A percentile compares a stretch with the other conserved stretches of the same genome.
Evolutionary conservation across 2,888 invertebrate species (phyloP).

Genomic region (Dasypolia templi): DNA sequence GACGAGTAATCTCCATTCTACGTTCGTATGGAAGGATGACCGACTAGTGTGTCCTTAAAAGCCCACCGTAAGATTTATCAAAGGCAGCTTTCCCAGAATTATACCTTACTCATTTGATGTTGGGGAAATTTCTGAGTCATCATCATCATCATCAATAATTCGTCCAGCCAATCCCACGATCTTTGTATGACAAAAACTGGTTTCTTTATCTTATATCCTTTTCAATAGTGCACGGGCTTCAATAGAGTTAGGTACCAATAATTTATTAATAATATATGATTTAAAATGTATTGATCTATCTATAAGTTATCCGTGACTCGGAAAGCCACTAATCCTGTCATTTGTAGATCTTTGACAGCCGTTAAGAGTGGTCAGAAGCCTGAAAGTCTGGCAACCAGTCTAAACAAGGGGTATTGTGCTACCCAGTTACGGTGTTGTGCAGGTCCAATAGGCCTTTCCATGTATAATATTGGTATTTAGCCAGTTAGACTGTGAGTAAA

Average conservation of each 20-base stretch:
- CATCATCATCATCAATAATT: slow-evolving; percentile 12
- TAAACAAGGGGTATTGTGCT: too few relatives aligned
- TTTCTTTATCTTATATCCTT: background rate
- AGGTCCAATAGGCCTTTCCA: background rate
- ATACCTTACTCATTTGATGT: slow-evolving; percentile 33
- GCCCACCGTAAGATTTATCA: slow-evolving; percentile 1
- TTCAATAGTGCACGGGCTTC: background rate
- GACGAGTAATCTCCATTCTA: too few relatives aligned
- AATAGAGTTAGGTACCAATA: background rate
- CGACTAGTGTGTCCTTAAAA: too few relatives aligned
- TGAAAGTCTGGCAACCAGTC: background rate
- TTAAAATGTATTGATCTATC: background rate
- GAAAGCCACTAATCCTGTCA: background rate
- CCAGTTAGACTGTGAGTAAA: background rate
- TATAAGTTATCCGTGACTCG: background rate
- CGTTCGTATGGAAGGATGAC: too few relatives aligned
- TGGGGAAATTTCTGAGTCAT: slow-evolving; percentile 19
- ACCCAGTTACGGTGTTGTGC: background rate
- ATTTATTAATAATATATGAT: background rate
- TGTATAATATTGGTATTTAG: background rate
- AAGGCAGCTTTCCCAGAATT: slow-evolving; percentile 39
- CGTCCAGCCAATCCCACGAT: background rate
- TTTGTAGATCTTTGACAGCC: background rate
- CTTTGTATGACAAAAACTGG: background rate
- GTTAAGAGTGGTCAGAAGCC: background rate